phyloP scores from a whole-genome alignment of 2,888 invertebrate species.

The Plagodis dolabraria region DNA sequence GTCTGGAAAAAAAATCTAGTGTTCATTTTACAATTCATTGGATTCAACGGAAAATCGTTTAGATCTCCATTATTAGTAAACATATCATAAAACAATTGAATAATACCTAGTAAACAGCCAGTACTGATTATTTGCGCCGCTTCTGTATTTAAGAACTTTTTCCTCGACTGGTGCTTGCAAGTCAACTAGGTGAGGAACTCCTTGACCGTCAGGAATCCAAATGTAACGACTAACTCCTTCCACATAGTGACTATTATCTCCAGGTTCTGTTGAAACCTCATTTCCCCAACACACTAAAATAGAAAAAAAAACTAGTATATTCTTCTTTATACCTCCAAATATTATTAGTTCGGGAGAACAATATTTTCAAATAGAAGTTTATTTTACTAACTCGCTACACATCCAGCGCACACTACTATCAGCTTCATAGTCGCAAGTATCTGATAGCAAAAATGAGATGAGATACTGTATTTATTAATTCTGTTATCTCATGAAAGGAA shows the following conservation, averaged over 20 bases:
- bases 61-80: no score
- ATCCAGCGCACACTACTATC: constrained; percentile 45
- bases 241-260: constrained; percentile 73
- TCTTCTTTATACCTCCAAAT: no score
- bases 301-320: no score
- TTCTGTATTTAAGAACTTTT: constrained; percentile 43
- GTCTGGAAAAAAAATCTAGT: constrained; percentile 37
- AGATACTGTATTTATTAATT: constrained; percentile 5
- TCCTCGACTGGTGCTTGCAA: constrained; percentile 54
- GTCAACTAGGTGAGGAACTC: constrained; percentile 64
- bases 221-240: constrained; percentile 73
- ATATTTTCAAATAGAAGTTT: no score
- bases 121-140: constrained; percentile 66
- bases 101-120: constrained; percentile 64
- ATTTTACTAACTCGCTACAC: constrained; percentile 48
- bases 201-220: constrained; percentile 74
- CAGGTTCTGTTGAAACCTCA: constrained; percentile 57
- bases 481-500: constrained; percentile 2
- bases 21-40: no score
- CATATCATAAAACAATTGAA: no score
- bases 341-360: no score
- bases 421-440: constrained; percentile 48
- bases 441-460: not conserved
- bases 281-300: constrained; percentile 57
- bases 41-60: no score